Conservation (phyloP, 2,888 invertebrate genomes). For the Nudaria mundana region DNA sequence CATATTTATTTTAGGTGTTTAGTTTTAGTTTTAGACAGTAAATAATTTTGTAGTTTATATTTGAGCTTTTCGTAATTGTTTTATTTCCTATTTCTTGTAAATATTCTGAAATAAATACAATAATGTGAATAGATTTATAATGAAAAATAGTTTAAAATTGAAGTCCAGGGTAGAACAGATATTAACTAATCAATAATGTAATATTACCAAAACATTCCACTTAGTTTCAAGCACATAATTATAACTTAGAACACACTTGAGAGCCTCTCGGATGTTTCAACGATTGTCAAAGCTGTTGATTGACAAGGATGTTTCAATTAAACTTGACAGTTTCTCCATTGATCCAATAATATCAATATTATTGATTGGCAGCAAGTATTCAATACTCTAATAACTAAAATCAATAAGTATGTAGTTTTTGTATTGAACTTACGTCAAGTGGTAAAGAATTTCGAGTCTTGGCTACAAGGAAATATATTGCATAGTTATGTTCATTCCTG, state of each 20-base stretch:
- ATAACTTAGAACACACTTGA: conserved; percentile 9
- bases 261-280: conserved; percentile 18
- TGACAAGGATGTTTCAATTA: conserved; percentile 52
- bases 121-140: too few species aligned
- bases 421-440: neutral
- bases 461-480: neutral
- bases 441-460: conserved; percentile 8
- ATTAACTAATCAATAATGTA: neutral
- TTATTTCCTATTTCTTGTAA: too few species aligned
- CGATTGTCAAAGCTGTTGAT: conserved; percentile 28
- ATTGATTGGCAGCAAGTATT: conserved; percentile 54
- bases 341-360: conserved; percentile 51
- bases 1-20: too few species aligned
- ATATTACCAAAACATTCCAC: neutral
- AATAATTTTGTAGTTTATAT: too few species aligned
- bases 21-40: too few species aligned
- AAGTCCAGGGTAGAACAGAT: too few species aligned
- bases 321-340: conserved; percentile 58
- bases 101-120: too few species aligned
- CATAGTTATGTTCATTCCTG: neutral
- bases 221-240: neutral
- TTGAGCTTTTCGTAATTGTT: too few species aligned
- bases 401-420: conserved; percentile 27
- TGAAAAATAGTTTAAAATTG: too few species aligned
- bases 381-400: conserved; percentile 40